Evolutionary conservation across 2,888 invertebrate species (phyloP).

Genomic region (Cheilosia impressa): DNA sequence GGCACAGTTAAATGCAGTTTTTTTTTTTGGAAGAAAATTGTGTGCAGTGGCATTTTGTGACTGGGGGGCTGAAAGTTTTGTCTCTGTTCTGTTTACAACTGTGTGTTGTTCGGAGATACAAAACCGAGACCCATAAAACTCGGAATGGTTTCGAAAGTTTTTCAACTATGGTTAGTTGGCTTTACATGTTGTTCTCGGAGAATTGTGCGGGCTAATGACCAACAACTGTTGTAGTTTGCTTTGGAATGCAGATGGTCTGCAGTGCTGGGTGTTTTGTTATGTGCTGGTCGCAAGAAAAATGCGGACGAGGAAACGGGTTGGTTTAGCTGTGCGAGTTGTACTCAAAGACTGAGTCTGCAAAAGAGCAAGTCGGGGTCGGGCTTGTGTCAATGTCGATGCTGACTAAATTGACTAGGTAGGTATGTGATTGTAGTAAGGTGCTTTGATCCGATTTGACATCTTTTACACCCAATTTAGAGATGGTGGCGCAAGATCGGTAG

Average conservation of each 20-base stretch:
- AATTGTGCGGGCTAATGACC: slow-evolving; percentile 13
- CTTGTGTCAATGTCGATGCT: no score
- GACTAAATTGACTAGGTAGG: no score
- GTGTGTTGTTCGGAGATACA: slow-evolving; percentile 10
- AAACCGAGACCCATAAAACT: slow-evolving; percentile 42
- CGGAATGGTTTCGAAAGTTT: slow-evolving; percentile 50
- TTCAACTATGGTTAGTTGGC: slow-evolving; percentile 16
- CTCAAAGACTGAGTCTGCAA: no score
- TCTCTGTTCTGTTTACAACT: slow-evolving; percentile 52
- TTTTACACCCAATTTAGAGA: no score
- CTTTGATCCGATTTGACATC: no score
- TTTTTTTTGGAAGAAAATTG: slow-evolving; percentile 24
- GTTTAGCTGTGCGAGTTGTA: no score
- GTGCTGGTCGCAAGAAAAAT: background rate
- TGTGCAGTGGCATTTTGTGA: slow-evolving; percentile 30
- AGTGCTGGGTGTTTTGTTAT: background rate
- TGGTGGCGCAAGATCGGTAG: no score
- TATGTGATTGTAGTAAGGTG: no score
- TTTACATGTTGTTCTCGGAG: slow-evolving; percentile 29
- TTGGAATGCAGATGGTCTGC: background rate
- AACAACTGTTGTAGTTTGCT: slow-evolving; percentile 21
- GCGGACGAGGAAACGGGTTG: no score
- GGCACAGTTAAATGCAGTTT: slow-evolving; percentile 61
- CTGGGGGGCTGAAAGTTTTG: slow-evolving; percentile 57
- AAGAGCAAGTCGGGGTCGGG: no score